Base-by-base conservation (phyloP, 1,140 invertebrate genomes). In the Bombus confusus region DNA sequence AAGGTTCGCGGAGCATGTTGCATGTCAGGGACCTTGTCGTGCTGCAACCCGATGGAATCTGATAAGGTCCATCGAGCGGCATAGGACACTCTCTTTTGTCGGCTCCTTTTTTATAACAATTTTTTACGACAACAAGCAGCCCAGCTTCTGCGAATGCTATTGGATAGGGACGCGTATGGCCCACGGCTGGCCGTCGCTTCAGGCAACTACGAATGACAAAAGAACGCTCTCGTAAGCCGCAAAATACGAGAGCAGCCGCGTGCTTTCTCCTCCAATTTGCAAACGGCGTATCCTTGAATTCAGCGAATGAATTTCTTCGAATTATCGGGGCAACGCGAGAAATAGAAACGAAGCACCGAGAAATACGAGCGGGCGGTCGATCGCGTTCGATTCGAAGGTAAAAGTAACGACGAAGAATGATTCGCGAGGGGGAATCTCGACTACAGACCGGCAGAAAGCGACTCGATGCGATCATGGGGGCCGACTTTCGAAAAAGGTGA, bases 401-500 rank as follows among this genome's bases (percentile, higher is more conserved):
- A 62, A 78, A 66, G 37, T 47, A 47, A 73, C 31, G 15, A 3
- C 41, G 71, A 13, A 10, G 37, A 64, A 59, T n/a, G 66, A 80
- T 79, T 62, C n/a, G 66, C 68, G 66, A 62, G 15, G 47, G 34
- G 64, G 66, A 69, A 34, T 72, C 76, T 47, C 62, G 41, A 18
- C 2, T 31, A 28, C 12, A 13, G 22, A 64, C 10, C 41, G 13
- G 39, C 80, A 22, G 83, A 80, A 85, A 73, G 76, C 41, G 57
- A 80, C 79, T 90, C 88, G 34, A 41, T 41, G 64, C 76, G 87
- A 78, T 82, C 86, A 77, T 86, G 76, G 81, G 72, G 88, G 82
- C 80, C 80, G 68, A 85, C 89, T 90, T 90, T 90, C 88, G 79
- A 90, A 81, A 90, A 90, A 90, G 83, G 75, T 87, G 86, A 89